Base-by-base conservation (phyloP, 1,140 invertebrate species). In the Zaprionus africanus region DNA sequence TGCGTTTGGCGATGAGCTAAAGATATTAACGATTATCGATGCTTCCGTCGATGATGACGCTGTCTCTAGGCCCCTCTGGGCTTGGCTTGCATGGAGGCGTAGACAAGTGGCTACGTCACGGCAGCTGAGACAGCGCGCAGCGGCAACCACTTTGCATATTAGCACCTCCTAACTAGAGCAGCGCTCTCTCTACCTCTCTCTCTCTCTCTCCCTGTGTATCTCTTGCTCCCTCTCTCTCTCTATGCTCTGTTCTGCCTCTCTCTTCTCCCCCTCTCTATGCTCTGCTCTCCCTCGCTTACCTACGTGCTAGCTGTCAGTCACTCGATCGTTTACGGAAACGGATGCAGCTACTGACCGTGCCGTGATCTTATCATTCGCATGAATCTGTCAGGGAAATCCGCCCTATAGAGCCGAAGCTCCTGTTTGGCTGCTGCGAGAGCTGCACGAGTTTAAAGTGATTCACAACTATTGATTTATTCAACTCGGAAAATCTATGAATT, bases 361-460 rank as follows among this genome's bases (percentile, higher is more conserved):
- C 28, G 24, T 76, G 84, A 88, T 88, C 61, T 71, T 88, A 88
- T 88, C 85, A 41, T 38, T 68, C 61, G 22, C 85, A 88, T 88
- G 85, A 84, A 66, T 84, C 59, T 88, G 86, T 81, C 85, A 72
- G 84, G 84, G 65, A 88, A 88, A 79, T 81, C 69, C 85, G 75
- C 78, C 75, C 75, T 78, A 54, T 31, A 13, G 13, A 15, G 28
- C 36, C 49, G 57, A 57, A 78, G 68, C 77, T 87, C 78, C 85
- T 88, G 80, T 72, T 88, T 59, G 67, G 67, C 19, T 51, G 46
- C 13, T 13, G 13, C 12, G 36, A 38, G 13, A 15, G 36, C 5
- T 54, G 66, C 83, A 65, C 83, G 77, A 87, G 34, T 65, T 34
- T 49, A 24, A 59, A 58, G 61, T 78, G 65, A 51, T 58, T 58